These are phyloP conservation scores for Galleria mellonella DNA, from an alignment of 1,140 invertebrate genomes.

Conservation along the genomic window DNA sequence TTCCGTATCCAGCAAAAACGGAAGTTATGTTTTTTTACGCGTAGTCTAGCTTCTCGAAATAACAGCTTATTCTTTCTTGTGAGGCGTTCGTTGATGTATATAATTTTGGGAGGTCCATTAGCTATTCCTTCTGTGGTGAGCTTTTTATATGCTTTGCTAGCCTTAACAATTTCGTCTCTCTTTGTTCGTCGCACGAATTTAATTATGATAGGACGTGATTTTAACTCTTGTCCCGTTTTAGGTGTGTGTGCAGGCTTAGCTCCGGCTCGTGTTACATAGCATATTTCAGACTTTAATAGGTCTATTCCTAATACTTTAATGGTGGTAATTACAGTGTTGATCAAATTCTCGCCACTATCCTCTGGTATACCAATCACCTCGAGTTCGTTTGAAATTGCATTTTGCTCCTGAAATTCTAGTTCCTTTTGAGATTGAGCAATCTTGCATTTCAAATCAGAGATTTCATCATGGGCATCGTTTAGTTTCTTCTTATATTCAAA, in stretches of 20 bases:
- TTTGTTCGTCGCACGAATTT: neutral
- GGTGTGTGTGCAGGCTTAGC: too few relatives aligned
- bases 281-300: neutral
- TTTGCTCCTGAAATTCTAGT: too few relatives aligned
- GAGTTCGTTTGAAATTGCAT: too few relatives aligned
- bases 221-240: neutral
- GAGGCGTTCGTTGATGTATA: slow-evolving; percentile 16
- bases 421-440: neutral
- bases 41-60: slow-evolving; percentile 13
- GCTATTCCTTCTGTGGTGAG: neutral
- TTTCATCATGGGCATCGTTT: neutral
- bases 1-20: slow-evolving; percentile 4
- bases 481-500: neutral
- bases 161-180: neutral
- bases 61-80: slow-evolving; percentile 13
- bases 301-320: too few relatives aligned
- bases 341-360: neutral
- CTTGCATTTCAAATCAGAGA: neutral
- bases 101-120: neutral
- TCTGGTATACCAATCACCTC: neutral
- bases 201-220: neutral
- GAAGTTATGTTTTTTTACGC: neutral
- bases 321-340: neutral
- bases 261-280: neutral
- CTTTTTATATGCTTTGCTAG: neutral